phyloP scores from a whole-genome alignment of 2,888 invertebrate species.

The Hydraecia micacea region DNA sequence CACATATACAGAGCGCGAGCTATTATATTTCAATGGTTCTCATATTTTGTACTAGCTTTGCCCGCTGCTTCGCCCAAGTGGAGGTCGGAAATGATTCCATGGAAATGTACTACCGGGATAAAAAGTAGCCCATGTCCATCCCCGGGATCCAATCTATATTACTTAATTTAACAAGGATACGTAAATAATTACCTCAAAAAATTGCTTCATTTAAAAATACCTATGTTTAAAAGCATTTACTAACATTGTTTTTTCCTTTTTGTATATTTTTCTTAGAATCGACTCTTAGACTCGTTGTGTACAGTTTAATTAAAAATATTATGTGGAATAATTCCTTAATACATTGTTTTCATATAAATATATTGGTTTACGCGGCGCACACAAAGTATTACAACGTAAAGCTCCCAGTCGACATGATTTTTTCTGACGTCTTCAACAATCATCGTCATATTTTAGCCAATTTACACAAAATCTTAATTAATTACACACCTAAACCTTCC shows the following conservation, averaged over 20 bases:
- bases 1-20: neutral
- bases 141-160: no score
- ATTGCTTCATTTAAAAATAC: neutral
- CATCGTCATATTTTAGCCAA: neutral
- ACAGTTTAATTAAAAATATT: neutral
- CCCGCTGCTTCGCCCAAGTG: neutral
- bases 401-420: neutral
- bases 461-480: neutral
- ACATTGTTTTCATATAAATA: no score
- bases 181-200: neutral
- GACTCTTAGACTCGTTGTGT: neutral
- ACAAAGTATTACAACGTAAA: neutral
- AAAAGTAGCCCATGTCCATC: no score
- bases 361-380: no score
- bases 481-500: neutral
- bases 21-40: neutral
- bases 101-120: no score
- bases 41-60: slow-evolving; percentile 5
- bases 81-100: no score
- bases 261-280: neutral
- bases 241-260: neutral
- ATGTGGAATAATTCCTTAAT: neutral
- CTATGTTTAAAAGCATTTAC: neutral
- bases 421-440: neutral
- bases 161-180: neutral